Evolutionary conservation across 2,113 vertebrate species (phyloP), one percentile per base, ranked within the genome.

Genomic region (Puntigrus tetrazona): DNA sequence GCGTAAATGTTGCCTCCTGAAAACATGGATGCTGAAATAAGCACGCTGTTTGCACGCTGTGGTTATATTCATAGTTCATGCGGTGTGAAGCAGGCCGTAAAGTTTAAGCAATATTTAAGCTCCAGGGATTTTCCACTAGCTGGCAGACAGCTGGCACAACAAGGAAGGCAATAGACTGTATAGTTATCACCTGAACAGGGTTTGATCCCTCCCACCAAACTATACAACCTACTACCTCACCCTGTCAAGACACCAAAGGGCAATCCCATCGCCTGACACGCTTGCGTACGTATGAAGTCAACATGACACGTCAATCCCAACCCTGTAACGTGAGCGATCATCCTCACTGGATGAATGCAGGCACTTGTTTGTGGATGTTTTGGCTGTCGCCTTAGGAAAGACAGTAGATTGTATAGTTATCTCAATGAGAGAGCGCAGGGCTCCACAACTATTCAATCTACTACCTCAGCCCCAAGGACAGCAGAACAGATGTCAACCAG

Each of bases 211-310:
- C 94, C 95, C 95, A 96, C 94, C 95, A 97, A 97, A 97, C 96
- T 96, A 97, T 96, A 97, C 96, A 97, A 97, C 96, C 96, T 97
- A 97, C 96, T 97, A 97, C 96, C 96, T 97, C 96, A 97, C 93
- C 95, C 93, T 92, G 93, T 88, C 72, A 91, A 87, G 90, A 86
- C 90, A 92, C 90, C 73, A 84, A 82, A 86, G 87, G 88, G 78
- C 83, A 80, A 27, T 38, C 47, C 73, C 83, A 67, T 22, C 31
- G 16, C 8, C 31, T 20, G 63, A 36, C 18, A 36, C 16, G 20
- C 7, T 67, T 5, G 7, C 27, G 13, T 63, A 29, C 29, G 27
- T 29, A 61, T 27, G 11, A 61, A 29, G 55, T 81, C 43, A 79
- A 41, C n/a, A 14, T 14, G 29, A 16, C 14, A 45, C 11, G 4